Evolutionary conservation across 2,113 vertebrate genomes (phyloP).

Genomic region (Calyptommatus sinebrachiatus): DNA sequence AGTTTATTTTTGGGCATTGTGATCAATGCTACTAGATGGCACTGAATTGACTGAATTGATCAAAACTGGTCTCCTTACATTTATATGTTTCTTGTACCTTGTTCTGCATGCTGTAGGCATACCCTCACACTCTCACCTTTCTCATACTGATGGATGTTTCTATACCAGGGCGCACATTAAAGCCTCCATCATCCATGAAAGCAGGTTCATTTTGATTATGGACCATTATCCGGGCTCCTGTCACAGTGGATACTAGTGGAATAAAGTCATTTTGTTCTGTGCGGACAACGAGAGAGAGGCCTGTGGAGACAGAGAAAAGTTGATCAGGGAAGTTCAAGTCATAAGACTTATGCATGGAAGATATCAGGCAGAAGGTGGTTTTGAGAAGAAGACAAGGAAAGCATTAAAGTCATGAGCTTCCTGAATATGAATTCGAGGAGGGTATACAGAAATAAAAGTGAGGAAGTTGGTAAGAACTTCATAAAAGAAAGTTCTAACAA

Average conservation of each 20-base stretch:
- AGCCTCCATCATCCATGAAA: constrained; percentile 81
- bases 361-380: background rate
- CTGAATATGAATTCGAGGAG: background rate
- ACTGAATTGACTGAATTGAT: background rate
- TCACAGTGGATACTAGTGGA: constrained; percentile 77
- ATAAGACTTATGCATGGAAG: background rate
- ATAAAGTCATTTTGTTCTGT: constrained; percentile 78
- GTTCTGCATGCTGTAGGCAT: background rate
- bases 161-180: constrained; percentile 74
- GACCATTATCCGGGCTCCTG: constrained; percentile 77
- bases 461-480: background rate
- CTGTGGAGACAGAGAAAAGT: constrained; percentile 43
- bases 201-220: constrained; percentile 74
- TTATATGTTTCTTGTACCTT: no score
- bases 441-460: background rate
- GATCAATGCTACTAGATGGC: background rate
- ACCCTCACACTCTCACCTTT: constrained; percentile 62
- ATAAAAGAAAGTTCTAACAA: background rate
- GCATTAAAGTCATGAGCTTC: no score
- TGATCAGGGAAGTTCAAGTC: background rate
- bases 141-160: constrained; percentile 80
- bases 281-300: constrained; percentile 76
- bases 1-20: background rate
- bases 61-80: background rate
- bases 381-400: no score